Base-by-base conservation (phyloP, 2,888 invertebrate species). In the Zhuqinia jingwanae region DNA sequence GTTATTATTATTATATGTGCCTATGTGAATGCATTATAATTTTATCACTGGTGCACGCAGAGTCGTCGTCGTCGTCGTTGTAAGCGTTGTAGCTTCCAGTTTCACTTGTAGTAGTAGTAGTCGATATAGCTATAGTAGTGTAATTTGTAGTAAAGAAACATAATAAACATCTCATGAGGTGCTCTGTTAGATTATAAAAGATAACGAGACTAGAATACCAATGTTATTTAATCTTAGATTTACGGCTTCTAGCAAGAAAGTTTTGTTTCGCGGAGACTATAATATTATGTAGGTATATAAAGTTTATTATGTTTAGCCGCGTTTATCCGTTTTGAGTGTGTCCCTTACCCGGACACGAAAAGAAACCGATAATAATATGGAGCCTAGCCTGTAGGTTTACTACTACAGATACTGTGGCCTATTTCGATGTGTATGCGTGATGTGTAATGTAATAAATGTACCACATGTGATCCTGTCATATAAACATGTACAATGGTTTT, bases 221-320 rank as follows among this genome's bases (percentile, higher is more conserved):
- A 73, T 81, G 81, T 70, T 81, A 42, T 81, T 70, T 73, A 81
- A 81, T 81, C 81, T 81, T 81, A 47, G 56, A 81, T 81, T 81
- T 81, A 81, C 73, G 42, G 73, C 56, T 56, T 6, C 8, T 6
- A 36, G n/a, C n/a, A 36, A 36, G 36, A 36, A 36, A n/a, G n/a
- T n/a, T n/a, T n/a, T n/a, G n/a, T n/a, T n/a, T n/a, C n/a, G n/a
- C n/a, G n/a, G n/a, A n/a, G n/a, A n/a, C n/a, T n/a, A n/a, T n/a
- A n/a, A n/a, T n/a, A n/a, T n/a, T n/a, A n/a, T n/a, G n/a, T n/a
- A n/a, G n/a, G n/a, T n/a, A n/a, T n/a, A n/a, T n/a, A n/a, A n/a
- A n/a, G n/a, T n/a, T n/a, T n/a, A n/a, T n/a, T n/a, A n/a, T n/a
- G 36, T 36, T 36, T 36, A 36, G 36, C 36, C 8, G 36, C 5